Evolutionary conservation across 2,797 vertebrate species (phyloP).

Genomic region (Argyrosomus regius): DNA sequence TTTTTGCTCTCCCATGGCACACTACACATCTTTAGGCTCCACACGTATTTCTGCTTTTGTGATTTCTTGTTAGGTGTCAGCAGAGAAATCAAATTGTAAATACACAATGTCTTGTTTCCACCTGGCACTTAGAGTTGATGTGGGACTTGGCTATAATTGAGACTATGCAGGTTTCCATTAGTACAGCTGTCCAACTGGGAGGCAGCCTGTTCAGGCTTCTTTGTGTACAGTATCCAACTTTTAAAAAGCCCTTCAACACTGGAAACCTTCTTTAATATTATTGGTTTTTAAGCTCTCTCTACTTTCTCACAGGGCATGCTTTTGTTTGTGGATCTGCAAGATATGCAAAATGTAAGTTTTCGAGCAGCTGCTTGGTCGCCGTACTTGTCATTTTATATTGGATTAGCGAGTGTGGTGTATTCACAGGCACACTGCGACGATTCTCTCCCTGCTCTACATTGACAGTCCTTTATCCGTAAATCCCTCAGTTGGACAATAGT

Average conservation of each 20-base stretch:
- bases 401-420: not conserved
- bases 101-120: constrained; percentile 64
- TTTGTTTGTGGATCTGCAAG: constrained; percentile 52
- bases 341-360: constrained; percentile 58
- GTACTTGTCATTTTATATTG: constrained; percentile 37
- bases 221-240: constrained; percentile 43
- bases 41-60: constrained; percentile 32
- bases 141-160: constrained; percentile 71
- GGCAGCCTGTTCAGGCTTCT: constrained; percentile 54
- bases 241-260: constrained; percentile 39
- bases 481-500: constrained; percentile 69
- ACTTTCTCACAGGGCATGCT: constrained; percentile 57
- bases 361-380: constrained; percentile 52
- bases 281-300: constrained; percentile 41
- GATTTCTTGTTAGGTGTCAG: constrained; percentile 49
- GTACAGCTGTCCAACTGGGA: constrained; percentile 67
- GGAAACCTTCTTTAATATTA: constrained; percentile 46
- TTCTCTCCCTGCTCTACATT: constrained; percentile 47
- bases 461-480: constrained; percentile 73
- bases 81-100: constrained; percentile 69
- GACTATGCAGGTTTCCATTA: constrained; percentile 68
- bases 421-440: constrained; percentile 16
- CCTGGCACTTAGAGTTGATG: constrained; percentile 63
- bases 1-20: constrained; percentile 17
- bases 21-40: constrained; percentile 46